Percentiles rank a stretch among this genome's conserved stretches.
These are phyloP conservation scores for Aphelenchoides fujianensis DNA, from an alignment of 1,140 invertebrate genomes.

Conservation along the genomic window DNA sequence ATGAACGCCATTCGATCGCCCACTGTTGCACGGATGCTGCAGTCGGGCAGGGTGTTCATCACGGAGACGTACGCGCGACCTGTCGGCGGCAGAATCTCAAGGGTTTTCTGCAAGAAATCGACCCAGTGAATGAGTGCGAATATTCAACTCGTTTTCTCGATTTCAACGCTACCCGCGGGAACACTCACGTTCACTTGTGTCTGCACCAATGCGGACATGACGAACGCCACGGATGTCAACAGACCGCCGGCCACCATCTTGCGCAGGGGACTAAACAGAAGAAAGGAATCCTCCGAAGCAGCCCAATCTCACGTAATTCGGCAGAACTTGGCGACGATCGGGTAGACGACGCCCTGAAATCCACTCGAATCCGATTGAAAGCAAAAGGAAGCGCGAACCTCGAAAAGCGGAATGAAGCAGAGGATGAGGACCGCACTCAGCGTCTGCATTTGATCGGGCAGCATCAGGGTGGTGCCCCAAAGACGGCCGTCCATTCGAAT, in stretches of 20 bases:
- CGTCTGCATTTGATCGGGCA: conserved; percentile 83
- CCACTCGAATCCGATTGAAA: neutral
- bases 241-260: conserved; percentile 78
- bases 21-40: too few relatives aligned
- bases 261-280: conserved; percentile 71
- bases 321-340: conserved; percentile 38
- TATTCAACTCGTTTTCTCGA: too few relatives aligned
- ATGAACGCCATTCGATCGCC: too few relatives aligned
- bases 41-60: too few relatives aligned
- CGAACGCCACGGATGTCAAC: conserved; percentile 77
- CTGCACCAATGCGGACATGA: conserved; percentile 81
- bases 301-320: conserved; percentile 41
- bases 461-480: conserved; percentile 64
- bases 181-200: conserved; percentile 72
- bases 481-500: conserved; percentile 52
- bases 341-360: conserved; percentile 40
- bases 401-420: conserved; percentile 53
- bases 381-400: too few relatives aligned
- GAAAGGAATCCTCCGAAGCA: neutral
- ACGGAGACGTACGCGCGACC: too few relatives aligned
- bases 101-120: too few relatives aligned
- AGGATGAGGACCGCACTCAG: conserved; percentile 58
- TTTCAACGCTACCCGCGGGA: too few relatives aligned
- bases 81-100: too few relatives aligned
- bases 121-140: too few relatives aligned